These are phyloP conservation scores for Steinernema hermaphroditum DNA, from an alignment of 2,888 invertebrate genomes.

Conservation along the genomic window DNA sequence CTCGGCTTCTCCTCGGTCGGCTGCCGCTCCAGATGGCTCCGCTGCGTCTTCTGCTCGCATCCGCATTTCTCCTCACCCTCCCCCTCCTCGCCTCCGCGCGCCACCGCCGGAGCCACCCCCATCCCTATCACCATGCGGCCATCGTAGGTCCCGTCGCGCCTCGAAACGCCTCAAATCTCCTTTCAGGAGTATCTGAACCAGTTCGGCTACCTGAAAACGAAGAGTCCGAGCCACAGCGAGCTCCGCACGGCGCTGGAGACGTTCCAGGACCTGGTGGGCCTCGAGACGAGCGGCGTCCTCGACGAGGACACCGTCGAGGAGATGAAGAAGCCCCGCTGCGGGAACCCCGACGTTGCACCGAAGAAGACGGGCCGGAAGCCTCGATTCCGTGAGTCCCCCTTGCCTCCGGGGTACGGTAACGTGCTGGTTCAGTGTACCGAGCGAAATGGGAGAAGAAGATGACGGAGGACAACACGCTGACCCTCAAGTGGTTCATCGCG, in stretches of 20 bases:
- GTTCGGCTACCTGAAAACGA: slow-evolving; percentile 58
- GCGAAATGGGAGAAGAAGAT: slow-evolving; percentile 54
- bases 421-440: slow-evolving; percentile 46
- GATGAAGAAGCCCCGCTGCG: slow-evolving; percentile 56
- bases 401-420: neutral
- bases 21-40: neutral
- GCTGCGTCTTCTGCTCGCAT: neutral
- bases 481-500: slow-evolving; percentile 61
- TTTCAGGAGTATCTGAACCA: slow-evolving; percentile 58
- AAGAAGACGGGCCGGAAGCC: slow-evolving; percentile 59
- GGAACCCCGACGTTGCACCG: slow-evolving; percentile 50
- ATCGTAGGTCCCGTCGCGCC: neutral
- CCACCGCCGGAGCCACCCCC: neutral
- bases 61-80: neutral
- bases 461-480: slow-evolving; percentile 43
- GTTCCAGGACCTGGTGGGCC: slow-evolving; percentile 60
- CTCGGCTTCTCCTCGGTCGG: neutral
- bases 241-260: slow-evolving; percentile 50
- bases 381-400: neutral
- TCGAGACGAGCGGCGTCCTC: slow-evolving; percentile 55
- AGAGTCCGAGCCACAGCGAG: slow-evolving; percentile 49
- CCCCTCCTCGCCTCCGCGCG: neutral
- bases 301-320: slow-evolving; percentile 54
- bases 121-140: neutral
- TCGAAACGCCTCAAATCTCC: neutral